Conservation (phyloP, 2,888 invertebrate genomes). For the Drosophila neutralis region DNA sequence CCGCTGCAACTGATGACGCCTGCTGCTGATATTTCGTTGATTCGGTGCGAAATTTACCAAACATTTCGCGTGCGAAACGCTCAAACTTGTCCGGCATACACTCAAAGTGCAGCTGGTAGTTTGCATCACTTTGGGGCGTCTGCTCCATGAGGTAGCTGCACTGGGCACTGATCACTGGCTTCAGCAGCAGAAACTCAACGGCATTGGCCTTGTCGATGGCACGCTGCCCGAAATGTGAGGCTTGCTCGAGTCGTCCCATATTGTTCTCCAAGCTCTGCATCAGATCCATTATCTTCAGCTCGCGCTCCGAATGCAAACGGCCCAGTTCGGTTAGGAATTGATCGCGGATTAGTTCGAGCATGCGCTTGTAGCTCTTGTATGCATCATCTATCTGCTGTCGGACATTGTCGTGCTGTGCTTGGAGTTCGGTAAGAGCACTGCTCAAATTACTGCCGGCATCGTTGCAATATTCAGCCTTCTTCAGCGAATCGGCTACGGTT, state of each 20-base stretch:
- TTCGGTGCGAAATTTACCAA: conserved; percentile 91
- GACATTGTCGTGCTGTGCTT: conserved; percentile 94
- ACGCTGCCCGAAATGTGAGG: conserved; percentile 93
- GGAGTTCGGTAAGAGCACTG: conserved; percentile 93
- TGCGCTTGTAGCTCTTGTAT: conserved; percentile 91
- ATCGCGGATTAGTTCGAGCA: conserved; percentile 92
- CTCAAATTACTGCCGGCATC: conserved; percentile 91
- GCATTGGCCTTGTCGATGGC: conserved; percentile 93
- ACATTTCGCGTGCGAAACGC: conserved; percentile 89
- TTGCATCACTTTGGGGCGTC: conserved; percentile 92
- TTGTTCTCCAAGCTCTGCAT: conserved; percentile 93
- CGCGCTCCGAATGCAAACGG: conserved; percentile 92
- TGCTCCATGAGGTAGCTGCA: conserved; percentile 91
- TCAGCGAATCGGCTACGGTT: conserved; percentile 90
- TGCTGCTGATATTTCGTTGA: conserved; percentile 58
- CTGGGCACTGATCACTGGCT: conserved; percentile 91
- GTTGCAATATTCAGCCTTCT: conserved; percentile 89
- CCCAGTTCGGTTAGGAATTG: conserved; percentile 90
- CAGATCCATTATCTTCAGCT: conserved; percentile 95
- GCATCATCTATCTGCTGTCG: conserved; percentile 92
- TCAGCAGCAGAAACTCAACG: conserved; percentile 93
- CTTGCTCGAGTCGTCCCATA: conserved; percentile 93
- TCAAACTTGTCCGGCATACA: conserved; percentile 93
- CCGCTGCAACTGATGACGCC: not conserved
- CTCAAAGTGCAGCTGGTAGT: conserved; percentile 92